phyloP scores from a whole-genome alignment of 1,140 invertebrate species.

The Aphelinus atriplicis region DNA sequence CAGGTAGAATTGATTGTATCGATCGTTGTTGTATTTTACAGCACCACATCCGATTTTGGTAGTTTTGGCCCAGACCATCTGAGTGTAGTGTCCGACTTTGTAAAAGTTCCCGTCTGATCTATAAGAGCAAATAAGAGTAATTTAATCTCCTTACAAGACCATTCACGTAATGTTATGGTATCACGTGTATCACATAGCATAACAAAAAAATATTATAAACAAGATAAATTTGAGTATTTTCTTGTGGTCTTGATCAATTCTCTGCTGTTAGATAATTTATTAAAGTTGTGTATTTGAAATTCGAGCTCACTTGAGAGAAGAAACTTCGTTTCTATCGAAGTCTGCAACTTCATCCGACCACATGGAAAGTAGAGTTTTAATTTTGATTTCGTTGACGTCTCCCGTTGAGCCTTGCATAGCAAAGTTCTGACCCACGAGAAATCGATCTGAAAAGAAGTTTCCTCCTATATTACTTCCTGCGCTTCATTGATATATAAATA shows the following conservation, averaged over 20 bases:
- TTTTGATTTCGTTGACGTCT: background rate
- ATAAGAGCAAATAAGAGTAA: too few species aligned
- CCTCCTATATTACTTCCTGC: too few species aligned
- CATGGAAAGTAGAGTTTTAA: background rate
- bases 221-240: too few species aligned
- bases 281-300: background rate
- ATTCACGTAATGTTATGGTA: too few species aligned
- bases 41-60: conserved; percentile 54
- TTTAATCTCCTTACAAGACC: too few species aligned
- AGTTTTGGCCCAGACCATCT: conserved; percentile 65
- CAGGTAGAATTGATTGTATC: conserved; percentile 40
- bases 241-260: too few species aligned
- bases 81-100: conserved; percentile 58
- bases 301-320: background rate
- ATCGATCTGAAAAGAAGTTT: conserved; percentile 14
- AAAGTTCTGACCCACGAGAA: conserved; percentile 38
- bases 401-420: background rate
- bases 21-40: conserved; percentile 38
- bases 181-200: too few species aligned
- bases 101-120: conserved; percentile 31
- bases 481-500: too few species aligned
- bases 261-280: background rate
- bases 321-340: background rate
- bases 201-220: background rate
- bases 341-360: conserved; percentile 13